Conservation (phyloP, 2,888 invertebrate species). For the Amphipyra tragopoginis region DNA sequence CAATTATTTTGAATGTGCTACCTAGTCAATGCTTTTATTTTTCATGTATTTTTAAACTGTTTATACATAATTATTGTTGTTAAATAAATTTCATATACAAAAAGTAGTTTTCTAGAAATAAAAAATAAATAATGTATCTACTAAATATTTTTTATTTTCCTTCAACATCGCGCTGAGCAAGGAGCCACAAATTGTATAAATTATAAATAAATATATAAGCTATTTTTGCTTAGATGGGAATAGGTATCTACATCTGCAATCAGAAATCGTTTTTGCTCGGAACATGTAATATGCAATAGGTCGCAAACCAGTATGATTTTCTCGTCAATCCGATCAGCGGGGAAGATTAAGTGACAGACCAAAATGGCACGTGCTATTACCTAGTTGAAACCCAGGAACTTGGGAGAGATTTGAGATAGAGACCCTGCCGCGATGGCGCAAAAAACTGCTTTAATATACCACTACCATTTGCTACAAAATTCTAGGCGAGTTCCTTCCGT, state of each 20-base stretch:
- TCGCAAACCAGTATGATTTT: constrained; percentile 63
- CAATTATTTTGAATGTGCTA: constrained; percentile 11
- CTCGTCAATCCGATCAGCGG: constrained; percentile 62
- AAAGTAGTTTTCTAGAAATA: constrained; percentile 7
- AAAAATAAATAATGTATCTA: constrained; percentile 8
- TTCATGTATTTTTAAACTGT: constrained; percentile 1
- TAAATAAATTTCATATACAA: constrained; percentile 2
- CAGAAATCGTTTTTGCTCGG: constrained; percentile 58
- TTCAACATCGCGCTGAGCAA: no score
- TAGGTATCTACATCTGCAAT: constrained; percentile 61
- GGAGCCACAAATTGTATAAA: neutral
- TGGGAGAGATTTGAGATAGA: constrained; percentile 54
- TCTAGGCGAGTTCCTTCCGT: neutral
- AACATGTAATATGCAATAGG: constrained; percentile 65
- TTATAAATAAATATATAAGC: constrained; percentile 31
- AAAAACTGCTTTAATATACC: constrained; percentile 34
- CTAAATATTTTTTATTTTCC: constrained; percentile 7
- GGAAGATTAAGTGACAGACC: constrained; percentile 61
- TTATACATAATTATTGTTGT: constrained; percentile 10
- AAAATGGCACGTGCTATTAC: constrained; percentile 65
- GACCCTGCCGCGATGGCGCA: constrained; percentile 15
- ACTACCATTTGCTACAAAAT: constrained; percentile 8
- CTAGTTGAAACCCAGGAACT: constrained; percentile 36
- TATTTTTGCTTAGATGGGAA: constrained; percentile 49
- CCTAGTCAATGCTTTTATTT: constrained; percentile 35